Conservation (phyloP, 2,113 vertebrate genomes). For the Baryphthengus martii region DNA sequence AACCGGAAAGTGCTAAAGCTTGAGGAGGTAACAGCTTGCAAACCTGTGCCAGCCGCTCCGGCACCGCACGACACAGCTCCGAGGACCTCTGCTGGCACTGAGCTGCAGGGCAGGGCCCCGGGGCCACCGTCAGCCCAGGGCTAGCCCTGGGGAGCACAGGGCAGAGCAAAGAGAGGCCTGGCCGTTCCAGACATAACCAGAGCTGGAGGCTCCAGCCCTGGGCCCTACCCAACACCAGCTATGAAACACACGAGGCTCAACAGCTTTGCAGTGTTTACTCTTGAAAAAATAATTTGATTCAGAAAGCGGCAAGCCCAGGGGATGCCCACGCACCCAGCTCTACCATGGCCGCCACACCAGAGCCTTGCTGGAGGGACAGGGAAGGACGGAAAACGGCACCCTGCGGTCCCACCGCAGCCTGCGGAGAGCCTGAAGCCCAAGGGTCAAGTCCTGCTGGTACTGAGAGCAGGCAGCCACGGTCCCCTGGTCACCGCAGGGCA, state of each 20-base stretch:
- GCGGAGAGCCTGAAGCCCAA: not conserved
- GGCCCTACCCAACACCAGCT: accelerated
- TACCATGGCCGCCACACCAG: accelerated
- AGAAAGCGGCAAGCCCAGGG: not conserved
- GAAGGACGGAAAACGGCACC: not conserved
- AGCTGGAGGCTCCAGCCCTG: not conserved
- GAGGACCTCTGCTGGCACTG: conserved; percentile 40
- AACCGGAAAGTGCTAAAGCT: not conserved
- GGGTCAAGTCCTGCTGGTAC: not conserved
- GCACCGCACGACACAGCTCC: accelerated
- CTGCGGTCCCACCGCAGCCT: accelerated
- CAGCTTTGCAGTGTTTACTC: conserved; percentile 58
- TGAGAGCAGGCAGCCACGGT: not conserved
- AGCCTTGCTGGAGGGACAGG: not conserved
- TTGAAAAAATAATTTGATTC: conserved; percentile 57
- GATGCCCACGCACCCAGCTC: not conserved
- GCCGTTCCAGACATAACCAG: not conserved
- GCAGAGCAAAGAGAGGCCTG: not conserved
- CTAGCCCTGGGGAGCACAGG: not conserved
- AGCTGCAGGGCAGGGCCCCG: not conserved
- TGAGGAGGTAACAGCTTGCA: not conserved
- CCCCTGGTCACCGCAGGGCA: accelerated
- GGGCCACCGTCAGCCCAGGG: accelerated
- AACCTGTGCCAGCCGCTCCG: not conserved
- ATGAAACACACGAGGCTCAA: not conserved